Percentiles rank a stretch among this genome's conserved stretches.
Conservation (phyloP, 2,113 vertebrate genomes). For the Myrmophylax atrothorax region DNA sequence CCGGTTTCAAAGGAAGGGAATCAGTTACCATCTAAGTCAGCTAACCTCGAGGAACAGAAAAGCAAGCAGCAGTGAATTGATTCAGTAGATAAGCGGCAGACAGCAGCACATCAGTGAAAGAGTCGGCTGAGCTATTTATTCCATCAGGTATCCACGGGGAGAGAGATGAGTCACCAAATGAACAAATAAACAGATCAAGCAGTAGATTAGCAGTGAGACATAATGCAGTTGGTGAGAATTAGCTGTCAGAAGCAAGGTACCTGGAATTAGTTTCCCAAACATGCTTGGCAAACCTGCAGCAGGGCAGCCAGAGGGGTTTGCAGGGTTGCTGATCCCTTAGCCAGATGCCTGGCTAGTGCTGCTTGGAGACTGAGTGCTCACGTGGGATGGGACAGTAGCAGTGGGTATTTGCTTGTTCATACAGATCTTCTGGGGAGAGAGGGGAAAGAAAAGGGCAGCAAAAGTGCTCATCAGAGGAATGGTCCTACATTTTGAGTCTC, state of each 20-base stretch:
- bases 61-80: background rate
- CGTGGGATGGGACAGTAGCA: accelerated
- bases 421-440: background rate
- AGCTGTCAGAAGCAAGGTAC: background rate
- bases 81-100: background rate
- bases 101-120: background rate
- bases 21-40: background rate
- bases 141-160: background rate
- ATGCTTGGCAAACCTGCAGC: background rate
- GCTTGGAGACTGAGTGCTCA: background rate
- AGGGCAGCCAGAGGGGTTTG: background rate
- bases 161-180: constrained; percentile 10
- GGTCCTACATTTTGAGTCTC: background rate
- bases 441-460: background rate
- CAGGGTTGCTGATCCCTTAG: background rate
- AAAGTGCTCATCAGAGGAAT: background rate
- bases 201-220: background rate
- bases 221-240: background rate
- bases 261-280: background rate
- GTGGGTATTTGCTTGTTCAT: background rate
- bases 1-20: background rate
- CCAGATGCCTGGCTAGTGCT: accelerated
- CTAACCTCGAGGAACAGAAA: background rate
- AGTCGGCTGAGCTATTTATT: background rate
- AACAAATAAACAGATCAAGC: constrained; percentile 17